Evolutionary conservation across 2,113 vertebrate genomes (phyloP).

Genomic region (Pampusana beccarii): DNA sequence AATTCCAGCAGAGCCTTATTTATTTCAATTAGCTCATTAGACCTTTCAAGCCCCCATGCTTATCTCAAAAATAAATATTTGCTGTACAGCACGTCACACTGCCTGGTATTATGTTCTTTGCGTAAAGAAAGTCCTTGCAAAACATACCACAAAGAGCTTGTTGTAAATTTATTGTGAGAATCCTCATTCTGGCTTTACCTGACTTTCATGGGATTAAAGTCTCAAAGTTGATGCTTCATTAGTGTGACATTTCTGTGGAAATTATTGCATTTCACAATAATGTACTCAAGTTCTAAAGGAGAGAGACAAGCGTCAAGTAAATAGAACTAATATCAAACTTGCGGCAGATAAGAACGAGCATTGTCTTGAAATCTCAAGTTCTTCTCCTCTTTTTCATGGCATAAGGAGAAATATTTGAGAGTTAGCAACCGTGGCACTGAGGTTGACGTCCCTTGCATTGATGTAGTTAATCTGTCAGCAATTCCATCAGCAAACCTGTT

Average conservation of each 20-base stretch:
- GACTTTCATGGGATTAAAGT: conserved; percentile 16
- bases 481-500: conserved; percentile 36
- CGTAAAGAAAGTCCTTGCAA: conserved; percentile 20
- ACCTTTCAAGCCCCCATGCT: conserved; percentile 10
- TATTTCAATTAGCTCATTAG: conserved; percentile 57
- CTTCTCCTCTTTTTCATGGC: background rate
- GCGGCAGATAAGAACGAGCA: background rate
- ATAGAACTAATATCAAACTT: background rate
- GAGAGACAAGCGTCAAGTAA: conserved; percentile 4
- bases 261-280: conserved; percentile 17
- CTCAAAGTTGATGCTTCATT: background rate
- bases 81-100: background rate
- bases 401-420: conserved; percentile 27
- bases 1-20: conserved; percentile 36
- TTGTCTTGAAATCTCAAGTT: conserved; percentile 24
- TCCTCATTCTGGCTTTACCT: background rate
- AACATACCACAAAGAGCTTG: background rate
- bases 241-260: background rate
- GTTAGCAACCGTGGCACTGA: background rate
- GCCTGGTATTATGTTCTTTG: background rate
- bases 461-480: background rate
- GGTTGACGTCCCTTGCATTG: background rate
- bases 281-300: background rate
- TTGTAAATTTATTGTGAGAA: background rate
- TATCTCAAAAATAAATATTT: conserved; percentile 53